Conservation (phyloP, 2,113 vertebrate species). For the Cygnus buccinator region DNA sequence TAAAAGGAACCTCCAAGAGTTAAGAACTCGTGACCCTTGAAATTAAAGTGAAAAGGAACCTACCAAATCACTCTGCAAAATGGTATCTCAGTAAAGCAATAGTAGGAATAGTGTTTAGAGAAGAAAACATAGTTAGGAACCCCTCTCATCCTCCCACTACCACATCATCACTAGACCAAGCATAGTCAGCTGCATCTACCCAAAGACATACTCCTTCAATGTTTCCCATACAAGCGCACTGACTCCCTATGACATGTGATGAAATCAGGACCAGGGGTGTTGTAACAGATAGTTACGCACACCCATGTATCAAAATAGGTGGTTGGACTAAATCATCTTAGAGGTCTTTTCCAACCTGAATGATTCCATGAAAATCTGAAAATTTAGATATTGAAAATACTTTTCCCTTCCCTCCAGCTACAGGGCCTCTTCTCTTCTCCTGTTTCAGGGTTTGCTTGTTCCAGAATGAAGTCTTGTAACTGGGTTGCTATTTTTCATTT, state of each 20-base stretch:
- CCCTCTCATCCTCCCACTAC: background rate
- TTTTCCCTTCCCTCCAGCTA: background rate
- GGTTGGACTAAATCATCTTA: too few species aligned
- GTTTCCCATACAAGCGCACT: background rate
- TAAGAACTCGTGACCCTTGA: background rate
- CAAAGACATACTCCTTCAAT: background rate
- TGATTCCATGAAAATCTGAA: background rate
- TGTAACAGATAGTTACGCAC: background rate
- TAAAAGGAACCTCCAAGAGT: background rate
- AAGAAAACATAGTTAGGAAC: background rate
- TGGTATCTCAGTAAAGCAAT: background rate
- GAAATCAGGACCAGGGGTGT: background rate
- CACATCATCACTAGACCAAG: background rate
- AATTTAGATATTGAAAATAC: background rate
- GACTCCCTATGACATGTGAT: background rate
- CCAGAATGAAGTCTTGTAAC: background rate
- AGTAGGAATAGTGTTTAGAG: background rate
- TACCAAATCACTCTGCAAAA: background rate
- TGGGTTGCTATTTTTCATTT: background rate
- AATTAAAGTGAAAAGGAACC: background rate
- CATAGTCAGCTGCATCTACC: background rate
- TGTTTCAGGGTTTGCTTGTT: background rate
- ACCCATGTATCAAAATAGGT: background rate
- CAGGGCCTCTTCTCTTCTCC: constrained; percentile 1
- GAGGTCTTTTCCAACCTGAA: too few species aligned